Evolutionary conservation across 2,888 invertebrate genomes (phyloP).

Genomic region (Amiota mariae): DNA sequence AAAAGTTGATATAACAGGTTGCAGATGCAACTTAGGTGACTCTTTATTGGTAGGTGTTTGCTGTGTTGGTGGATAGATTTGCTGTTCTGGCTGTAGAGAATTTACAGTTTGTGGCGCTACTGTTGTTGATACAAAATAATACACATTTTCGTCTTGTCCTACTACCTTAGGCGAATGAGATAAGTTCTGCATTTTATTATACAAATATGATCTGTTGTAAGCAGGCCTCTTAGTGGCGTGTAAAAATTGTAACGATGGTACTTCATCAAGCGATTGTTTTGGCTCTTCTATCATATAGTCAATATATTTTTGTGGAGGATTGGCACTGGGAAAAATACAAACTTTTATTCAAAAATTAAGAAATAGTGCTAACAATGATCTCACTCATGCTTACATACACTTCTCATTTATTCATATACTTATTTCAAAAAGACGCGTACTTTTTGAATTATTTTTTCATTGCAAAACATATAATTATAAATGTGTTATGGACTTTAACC

Average conservation of each 20-base stretch:
- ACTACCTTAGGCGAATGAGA: slow-evolving; percentile 37
- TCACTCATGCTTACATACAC: no score
- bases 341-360: slow-evolving; percentile 9
- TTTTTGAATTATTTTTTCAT: no score
- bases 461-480: no score
- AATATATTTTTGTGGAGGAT: slow-evolving; percentile 55
- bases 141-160: slow-evolving; percentile 56
- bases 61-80: slow-evolving; percentile 45
- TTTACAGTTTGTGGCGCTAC: slow-evolving; percentile 55
- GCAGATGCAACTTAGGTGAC: slow-evolving; percentile 65
- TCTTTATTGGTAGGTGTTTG: slow-evolving; percentile 62
- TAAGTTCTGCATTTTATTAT: slow-evolving; percentile 17
- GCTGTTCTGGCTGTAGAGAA: slow-evolving; percentile 36
- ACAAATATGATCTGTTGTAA: not conserved
- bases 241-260: slow-evolving; percentile 27
- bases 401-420: no score
- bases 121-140: slow-evolving; percentile 62
- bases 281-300: slow-evolving; percentile 70
- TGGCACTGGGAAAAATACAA: slow-evolving; percentile 40
- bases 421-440: no score
- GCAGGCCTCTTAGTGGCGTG: not conserved
- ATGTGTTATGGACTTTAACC: no score
- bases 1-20: slow-evolving; percentile 54
- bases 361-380: no score
- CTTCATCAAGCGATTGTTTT: slow-evolving; percentile 68